phyloP scores from a whole-genome alignment of 2,113 vertebrate genomes.

The Ptychochromis oligacanthus region DNA sequence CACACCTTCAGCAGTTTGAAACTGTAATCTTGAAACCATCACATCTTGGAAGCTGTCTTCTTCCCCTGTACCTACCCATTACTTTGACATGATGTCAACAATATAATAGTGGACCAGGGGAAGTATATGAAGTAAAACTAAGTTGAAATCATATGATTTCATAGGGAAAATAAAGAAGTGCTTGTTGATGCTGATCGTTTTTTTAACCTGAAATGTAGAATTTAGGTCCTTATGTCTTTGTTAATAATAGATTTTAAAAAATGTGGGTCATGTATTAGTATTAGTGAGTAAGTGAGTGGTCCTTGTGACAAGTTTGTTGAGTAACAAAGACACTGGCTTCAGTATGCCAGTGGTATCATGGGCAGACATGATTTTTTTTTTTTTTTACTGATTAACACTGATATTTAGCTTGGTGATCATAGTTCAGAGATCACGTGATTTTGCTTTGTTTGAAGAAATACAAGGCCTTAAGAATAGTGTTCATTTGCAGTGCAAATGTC shows the following conservation, averaged over 20 bases:
- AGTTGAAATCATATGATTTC: neutral
- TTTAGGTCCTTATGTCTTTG: neutral
- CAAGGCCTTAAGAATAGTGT: accelerated
- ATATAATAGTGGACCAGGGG: neutral
- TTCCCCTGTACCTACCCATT: neutral
- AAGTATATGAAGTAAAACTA: neutral
- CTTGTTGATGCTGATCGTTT: neutral
- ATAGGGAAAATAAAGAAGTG: too few relatives aligned
- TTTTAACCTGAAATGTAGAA: neutral
- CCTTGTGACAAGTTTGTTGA: neutral
- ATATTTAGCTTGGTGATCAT: neutral
- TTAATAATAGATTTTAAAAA: neutral
- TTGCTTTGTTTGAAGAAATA: neutral
- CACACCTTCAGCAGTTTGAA: neutral
- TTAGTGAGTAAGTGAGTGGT: neutral
- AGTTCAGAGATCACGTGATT: neutral
- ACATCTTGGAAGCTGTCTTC: neutral
- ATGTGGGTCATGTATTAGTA: neutral
- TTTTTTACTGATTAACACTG: neutral
- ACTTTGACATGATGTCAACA: neutral
- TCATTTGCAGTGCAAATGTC: neutral
- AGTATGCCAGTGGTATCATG: neutral
- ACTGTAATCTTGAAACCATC: neutral
- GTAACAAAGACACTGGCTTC: neutral
- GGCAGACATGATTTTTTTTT: neutral